Evolutionary conservation across 2,113 vertebrate genomes (phyloP), one percentile per base, ranked within the genome.

Genomic region (Halichoeres trimaculatus): DNA sequence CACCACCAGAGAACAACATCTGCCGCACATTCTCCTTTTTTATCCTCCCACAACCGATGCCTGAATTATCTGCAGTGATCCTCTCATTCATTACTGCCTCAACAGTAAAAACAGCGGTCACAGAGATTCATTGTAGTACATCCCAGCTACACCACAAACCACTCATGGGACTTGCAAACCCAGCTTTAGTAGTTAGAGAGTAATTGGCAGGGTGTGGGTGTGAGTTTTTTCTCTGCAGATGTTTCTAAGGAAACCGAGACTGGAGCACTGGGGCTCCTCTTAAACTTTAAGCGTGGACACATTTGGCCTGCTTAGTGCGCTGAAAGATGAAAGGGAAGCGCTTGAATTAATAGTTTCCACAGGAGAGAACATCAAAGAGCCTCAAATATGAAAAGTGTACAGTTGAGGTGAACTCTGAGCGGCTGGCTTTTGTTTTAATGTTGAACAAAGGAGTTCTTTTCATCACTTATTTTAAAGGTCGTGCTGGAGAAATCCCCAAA

Each of bases 321-420:
- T 35, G 38, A 71, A 66, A 88, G 77, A 85, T 91, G 70, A 90
- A 84, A 91, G 80, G 80, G 47, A 19, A 36, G 0, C 0, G 0
- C 47, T 72, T 71, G 67, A 85, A 85, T 86, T 38, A 84, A 81
- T 76, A 58, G 66, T 81, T 89, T 86, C 77, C 77, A 81, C 74
- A 57, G 60, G 72, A 89, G 78, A 63, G 51, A 78, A 80, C 80
- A 85, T 85, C 85, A 90, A 90, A 89, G 81, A 71, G 76, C 54
- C 17, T 83, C 10, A 67, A 70, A 72, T 87, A 86, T 85, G 64
- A 74, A 80, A 43, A 66, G 51, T 45, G 76, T 40, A 76, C 50
- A 62, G 72, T 61, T 23, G 38, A 83, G 56, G 53, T 63, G 74
- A 62, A 54, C 11, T 14, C 55, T 77, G 47, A 77, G 71, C 34